phyloP scores from a whole-genome alignment of 2,113 vertebrate species.

The Ardeotis arabs region DNA sequence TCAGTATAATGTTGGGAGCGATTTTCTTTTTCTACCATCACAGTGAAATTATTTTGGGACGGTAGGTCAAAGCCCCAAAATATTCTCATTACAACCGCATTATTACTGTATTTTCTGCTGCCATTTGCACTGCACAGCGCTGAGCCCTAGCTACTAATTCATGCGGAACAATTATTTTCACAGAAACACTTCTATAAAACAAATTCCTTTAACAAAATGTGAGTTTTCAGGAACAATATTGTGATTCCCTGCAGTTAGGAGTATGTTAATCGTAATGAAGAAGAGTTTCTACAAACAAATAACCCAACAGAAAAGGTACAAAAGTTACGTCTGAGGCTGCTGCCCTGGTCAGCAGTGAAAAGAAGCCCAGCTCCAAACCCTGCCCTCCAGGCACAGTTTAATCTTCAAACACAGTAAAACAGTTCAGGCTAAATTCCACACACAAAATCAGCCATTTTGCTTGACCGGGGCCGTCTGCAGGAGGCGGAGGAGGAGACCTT shows the following conservation, averaged over 20 bases:
- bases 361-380: neutral
- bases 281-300: neutral
- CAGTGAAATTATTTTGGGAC: slow-evolving; percentile 58
- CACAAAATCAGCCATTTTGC: neutral
- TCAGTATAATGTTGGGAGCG: slow-evolving; percentile 21
- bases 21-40: slow-evolving; percentile 47
- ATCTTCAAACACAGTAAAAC: neutral
- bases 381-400: neutral
- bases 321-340: neutral
- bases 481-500: neutral
- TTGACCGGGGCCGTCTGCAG: neutral
- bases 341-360: accelerated
- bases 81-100: slow-evolving; percentile 49
- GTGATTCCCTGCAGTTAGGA: slow-evolving; percentile 24
- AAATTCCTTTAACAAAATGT: slow-evolving; percentile 40
- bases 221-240: neutral
- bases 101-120: neutral
- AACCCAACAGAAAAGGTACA: neutral
- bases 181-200: neutral
- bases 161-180: neutral
- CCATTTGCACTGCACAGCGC: neutral
- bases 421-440: neutral
- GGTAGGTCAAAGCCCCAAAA: slow-evolving; percentile 63
- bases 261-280: neutral
- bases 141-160: neutral